Conservation (phyloP, 2,888 invertebrate species). For the Rosalia funebris region DNA sequence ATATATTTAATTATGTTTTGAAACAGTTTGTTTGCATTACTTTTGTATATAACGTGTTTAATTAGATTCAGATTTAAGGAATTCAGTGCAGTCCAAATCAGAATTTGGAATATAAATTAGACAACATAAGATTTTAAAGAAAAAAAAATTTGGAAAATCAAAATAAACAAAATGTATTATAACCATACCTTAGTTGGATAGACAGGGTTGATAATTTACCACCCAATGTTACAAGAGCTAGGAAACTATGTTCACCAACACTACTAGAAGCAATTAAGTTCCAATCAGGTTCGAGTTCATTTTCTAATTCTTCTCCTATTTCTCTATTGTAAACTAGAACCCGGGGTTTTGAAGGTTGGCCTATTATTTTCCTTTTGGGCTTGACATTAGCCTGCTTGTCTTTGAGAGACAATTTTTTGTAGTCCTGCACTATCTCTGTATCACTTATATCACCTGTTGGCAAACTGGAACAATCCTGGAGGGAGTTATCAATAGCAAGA, state of each 20-base stretch:
- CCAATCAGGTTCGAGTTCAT: conserved; percentile 70
- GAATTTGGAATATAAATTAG: too few species aligned
- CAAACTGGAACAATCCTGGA: conserved; percentile 83
- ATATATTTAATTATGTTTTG: too few species aligned
- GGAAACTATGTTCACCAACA: conserved; percentile 70
- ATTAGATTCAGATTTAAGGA: too few species aligned
- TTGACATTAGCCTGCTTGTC: conserved; percentile 57
- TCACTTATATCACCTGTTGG: conserved; percentile 73
- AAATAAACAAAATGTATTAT: too few species aligned
- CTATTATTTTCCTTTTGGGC: conserved; percentile 64
- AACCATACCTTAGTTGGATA: conserved; percentile 68
- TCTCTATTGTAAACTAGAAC: conserved; percentile 71
- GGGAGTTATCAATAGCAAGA: conserved; percentile 77
- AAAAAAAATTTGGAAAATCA: too few species aligned
- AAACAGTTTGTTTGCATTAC: too few species aligned
- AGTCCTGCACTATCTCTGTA: conserved; percentile 82
- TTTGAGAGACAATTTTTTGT: conserved; percentile 68
- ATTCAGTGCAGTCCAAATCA: too few species aligned
- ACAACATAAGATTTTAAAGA: too few species aligned
- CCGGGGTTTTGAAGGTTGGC: conserved; percentile 71
- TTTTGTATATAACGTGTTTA: too few species aligned
- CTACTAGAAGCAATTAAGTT: conserved; percentile 69
- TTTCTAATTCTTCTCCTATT: conserved; percentile 65
- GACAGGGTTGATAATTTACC: conserved; percentile 72
- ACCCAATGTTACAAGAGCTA: conserved; percentile 73